Percentiles rank a stretch among this genome's conserved stretches.
phyloP scores from a whole-genome alignment of 2,888 invertebrate genomes.

The Ischnura elegans region DNA sequence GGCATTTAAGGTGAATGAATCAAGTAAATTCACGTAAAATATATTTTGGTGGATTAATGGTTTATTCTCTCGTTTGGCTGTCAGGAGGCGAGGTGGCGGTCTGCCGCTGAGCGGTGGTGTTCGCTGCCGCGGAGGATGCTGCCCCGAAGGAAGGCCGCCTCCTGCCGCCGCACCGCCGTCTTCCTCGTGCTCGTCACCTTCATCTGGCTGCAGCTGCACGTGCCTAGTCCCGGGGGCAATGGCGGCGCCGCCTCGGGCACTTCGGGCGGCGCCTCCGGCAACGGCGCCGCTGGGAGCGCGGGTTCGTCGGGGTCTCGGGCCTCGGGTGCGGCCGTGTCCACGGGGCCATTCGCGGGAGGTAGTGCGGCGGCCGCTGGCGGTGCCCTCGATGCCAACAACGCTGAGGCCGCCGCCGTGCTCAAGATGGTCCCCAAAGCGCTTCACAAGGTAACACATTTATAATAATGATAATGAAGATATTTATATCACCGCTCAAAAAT shows the following conservation, averaged over 20 bases:
- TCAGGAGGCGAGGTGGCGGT: constrained; percentile 19
- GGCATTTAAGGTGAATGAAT: too few species aligned
- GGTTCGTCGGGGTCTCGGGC: not conserved
- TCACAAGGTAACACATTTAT: constrained; percentile 85
- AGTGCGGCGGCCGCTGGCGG: constrained; percentile 51
- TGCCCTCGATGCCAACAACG: constrained; percentile 81
- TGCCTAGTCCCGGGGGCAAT: constrained; percentile 78
- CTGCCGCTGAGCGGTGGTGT: not conserved
- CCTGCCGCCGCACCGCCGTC: constrained; percentile 77
- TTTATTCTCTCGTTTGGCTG: not conserved
- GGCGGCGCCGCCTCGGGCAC: not conserved
- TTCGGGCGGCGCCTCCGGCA: not conserved
- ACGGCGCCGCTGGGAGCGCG: not conserved
- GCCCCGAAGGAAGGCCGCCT: constrained; percentile 71
- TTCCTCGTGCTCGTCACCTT: constrained; percentile 81
- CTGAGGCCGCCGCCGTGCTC: constrained; percentile 85
- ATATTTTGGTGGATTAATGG: too few species aligned
- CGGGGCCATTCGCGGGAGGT: not conserved
- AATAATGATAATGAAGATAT: too few species aligned
- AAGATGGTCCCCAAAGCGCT: constrained; percentile 88
- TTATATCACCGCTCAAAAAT: too few species aligned
- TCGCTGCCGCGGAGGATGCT: constrained; percentile 32
- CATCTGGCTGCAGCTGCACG: constrained; percentile 83
- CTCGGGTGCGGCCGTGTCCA: not conserved
- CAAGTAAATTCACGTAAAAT: too few species aligned